Evolutionary conservation across 2,888 invertebrate genomes (phyloP).

Genomic region (Hemaris fuciformis): DNA sequence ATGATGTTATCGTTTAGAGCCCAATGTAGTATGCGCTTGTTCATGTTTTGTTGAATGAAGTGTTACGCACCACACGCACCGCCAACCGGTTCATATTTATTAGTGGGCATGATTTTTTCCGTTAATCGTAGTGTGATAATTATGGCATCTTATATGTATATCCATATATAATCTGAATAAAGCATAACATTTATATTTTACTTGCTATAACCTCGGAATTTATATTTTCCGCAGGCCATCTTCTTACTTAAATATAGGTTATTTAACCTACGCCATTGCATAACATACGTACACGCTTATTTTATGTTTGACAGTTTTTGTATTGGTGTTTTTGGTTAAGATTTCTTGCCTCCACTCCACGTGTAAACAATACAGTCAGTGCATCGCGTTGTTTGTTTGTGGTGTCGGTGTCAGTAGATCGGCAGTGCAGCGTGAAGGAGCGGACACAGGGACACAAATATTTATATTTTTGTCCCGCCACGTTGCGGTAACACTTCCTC

Average conservation of each 20-base stretch:
- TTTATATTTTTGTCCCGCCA: slow-evolving; percentile 45
- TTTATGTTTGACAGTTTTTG: no score
- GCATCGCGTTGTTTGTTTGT: background rate
- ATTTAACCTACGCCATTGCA: no score
- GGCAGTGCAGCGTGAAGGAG: background rate
- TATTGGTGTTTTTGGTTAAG: no score
- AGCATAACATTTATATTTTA: no score
- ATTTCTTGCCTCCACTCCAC: background rate
- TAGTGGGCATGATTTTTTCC: background rate
- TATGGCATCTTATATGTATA: no score
- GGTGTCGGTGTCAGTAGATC: background rate
- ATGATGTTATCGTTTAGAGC: background rate
- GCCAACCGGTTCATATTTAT: background rate
- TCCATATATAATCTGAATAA: no score
- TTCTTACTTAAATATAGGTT: no score
- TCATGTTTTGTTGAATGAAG: background rate
- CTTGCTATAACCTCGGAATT: no score
- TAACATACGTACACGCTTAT: no score
- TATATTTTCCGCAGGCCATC: no score
- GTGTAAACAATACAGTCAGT: background rate
- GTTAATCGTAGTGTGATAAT: no score
- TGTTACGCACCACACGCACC: background rate
- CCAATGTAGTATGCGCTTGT: background rate
- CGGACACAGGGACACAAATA: slow-evolving; percentile 35
- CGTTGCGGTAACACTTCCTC: slow-evolving; percentile 36